These are phyloP conservation scores for Alethe diademata DNA, from an alignment of 2,113 vertebrate genomes.

Conservation along the genomic window DNA sequence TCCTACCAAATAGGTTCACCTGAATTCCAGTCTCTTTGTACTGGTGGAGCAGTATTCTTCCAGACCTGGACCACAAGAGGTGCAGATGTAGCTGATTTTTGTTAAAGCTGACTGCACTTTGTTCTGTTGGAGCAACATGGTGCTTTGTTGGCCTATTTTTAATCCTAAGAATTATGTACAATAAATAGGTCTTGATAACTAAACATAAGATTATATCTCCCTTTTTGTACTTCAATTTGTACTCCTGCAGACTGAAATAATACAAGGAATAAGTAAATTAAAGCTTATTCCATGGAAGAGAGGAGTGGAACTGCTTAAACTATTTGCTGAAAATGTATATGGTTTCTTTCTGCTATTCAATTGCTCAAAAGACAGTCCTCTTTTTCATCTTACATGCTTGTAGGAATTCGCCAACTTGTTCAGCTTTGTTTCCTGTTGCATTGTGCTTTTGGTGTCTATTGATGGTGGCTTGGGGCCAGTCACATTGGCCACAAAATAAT, in stretches of 20 bases:
- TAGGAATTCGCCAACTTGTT: background rate
- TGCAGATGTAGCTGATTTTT: background rate
- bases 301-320: background rate
- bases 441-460: background rate
- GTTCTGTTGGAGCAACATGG: background rate
- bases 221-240: background rate
- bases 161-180: background rate
- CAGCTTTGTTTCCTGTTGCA: background rate
- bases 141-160: background rate
- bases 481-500: background rate
- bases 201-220: background rate
- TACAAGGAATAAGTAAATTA: background rate
- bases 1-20: background rate
- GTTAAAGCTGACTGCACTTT: background rate
- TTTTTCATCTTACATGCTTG: background rate
- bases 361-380: background rate
- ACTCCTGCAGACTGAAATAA: background rate
- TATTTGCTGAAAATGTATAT: background rate
- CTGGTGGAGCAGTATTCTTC: background rate
- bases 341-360: background rate
- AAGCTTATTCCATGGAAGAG: background rate
- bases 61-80: background rate
- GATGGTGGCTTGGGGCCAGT: background rate
- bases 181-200: background rate
- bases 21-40: background rate